Conservation (phyloP, 1,140 invertebrate species). For the Pseudomyrmex flavicornis region DNA sequence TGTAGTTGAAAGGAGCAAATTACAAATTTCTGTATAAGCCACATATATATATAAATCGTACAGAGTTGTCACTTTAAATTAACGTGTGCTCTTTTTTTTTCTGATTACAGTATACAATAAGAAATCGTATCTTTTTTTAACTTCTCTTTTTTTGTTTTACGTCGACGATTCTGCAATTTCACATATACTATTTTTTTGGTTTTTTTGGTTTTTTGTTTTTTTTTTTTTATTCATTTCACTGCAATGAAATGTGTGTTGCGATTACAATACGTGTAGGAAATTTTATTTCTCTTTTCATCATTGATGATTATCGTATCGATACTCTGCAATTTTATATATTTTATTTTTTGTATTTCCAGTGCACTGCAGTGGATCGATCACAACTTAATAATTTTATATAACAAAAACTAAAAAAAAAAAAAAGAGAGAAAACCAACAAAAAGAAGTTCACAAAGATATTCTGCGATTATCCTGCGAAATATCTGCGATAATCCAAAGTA, state of each 20-base stretch:
- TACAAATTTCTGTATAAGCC: conserved; percentile 36
- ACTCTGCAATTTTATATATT: too few species aligned
- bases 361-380: conserved; percentile 20
- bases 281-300: too few species aligned
- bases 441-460: too few species aligned
- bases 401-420: background rate
- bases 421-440: background rate
- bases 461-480: conserved; percentile 21
- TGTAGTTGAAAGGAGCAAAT: conserved; percentile 41
- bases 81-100: conserved; percentile 34
- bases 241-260: too few species aligned
- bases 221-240: too few species aligned
- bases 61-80: conserved; percentile 35
- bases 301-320: too few species aligned
- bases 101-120: conserved; percentile 20
- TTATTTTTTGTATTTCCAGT: too few species aligned
- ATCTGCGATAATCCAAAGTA: conserved; percentile 54
- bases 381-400: background rate
- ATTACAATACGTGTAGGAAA: too few species aligned
- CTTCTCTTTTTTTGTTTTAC: conserved; percentile 37
- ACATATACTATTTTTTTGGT: conserved; percentile 31
- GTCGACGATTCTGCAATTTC: conserved; percentile 42
- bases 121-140: conserved; percentile 29
- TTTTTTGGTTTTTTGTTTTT: too few species aligned
- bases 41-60: conserved; percentile 17